Evolutionary conservation across 2,113 vertebrate species (phyloP).

Genomic region (Zootoca vivipara): DNA sequence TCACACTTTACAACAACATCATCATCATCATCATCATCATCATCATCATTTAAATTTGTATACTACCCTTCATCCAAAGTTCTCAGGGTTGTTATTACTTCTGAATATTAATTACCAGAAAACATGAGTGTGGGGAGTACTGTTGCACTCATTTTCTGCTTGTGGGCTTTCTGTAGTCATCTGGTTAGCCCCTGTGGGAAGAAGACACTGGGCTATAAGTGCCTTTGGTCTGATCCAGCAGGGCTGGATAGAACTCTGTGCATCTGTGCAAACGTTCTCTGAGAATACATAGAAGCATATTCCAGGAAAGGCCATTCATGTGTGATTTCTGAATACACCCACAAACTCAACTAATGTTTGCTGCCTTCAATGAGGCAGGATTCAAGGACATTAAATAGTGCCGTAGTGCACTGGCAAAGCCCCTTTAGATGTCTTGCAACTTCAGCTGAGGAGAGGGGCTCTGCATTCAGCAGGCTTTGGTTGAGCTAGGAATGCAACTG

Average conservation of each 20-base stretch:
- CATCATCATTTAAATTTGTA: too few relatives aligned
- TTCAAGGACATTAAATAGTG: background rate
- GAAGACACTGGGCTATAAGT: background rate
- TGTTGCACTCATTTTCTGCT: too few relatives aligned
- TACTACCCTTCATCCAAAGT: too few relatives aligned
- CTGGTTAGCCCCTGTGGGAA: too few relatives aligned
- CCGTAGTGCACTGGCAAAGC: background rate
- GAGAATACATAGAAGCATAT: background rate
- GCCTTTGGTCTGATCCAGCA: background rate
- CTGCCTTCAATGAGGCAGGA: background rate
- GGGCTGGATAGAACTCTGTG: too few relatives aligned
- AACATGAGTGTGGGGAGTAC: too few relatives aligned
- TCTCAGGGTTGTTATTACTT: too few relatives aligned
- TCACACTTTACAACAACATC: background rate
- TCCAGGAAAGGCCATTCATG: background rate
- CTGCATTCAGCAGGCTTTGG: background rate
- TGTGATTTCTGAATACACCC: background rate
- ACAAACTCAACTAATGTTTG: background rate
- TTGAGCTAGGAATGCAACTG: background rate
- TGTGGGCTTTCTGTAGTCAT: too few relatives aligned
- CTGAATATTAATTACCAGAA: too few relatives aligned
- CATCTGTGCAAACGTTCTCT: background rate
- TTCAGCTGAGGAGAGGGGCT: background rate
- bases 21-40: background rate
- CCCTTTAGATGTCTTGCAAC: background rate